phyloP scores from a whole-genome alignment of 2,888 invertebrate genomes.

The Torymus texanus region DNA sequence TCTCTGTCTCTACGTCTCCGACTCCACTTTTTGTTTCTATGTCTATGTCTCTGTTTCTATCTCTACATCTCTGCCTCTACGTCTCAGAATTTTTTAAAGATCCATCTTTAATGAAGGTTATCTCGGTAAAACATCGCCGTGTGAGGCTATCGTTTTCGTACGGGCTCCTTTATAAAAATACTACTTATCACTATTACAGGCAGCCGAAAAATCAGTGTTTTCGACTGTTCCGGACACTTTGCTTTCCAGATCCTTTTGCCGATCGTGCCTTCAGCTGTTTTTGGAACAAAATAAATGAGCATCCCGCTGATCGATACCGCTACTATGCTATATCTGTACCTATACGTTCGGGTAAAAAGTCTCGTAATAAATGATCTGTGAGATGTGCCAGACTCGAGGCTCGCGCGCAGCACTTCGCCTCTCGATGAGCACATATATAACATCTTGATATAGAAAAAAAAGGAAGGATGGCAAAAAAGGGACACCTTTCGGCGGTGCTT shows the following conservation, averaged over 20 bases:
- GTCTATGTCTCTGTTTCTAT: too few species aligned
- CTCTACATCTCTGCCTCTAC: too few species aligned
- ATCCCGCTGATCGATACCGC: slow-evolving; percentile 23
- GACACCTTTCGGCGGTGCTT: slow-evolving; percentile 1
- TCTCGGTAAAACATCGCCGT: background rate
- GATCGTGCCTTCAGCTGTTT: background rate
- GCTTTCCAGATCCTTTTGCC: background rate
- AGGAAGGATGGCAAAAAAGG: slow-evolving; percentile 11
- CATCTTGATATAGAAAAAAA: slow-evolving; percentile 9
- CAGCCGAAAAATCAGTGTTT: background rate
- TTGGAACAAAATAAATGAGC: slow-evolving; percentile 25
- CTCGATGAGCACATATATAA: background rate
- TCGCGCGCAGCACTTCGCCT: background rate
- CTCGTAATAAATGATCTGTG: slow-evolving; percentile 38
- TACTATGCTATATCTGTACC: background rate
- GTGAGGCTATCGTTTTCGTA: background rate
- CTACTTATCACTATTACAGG: slow-evolving; percentile 8
- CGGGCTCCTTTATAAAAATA: background rate
- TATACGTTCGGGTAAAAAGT: slow-evolving; percentile 18
- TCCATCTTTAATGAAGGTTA: background rate
- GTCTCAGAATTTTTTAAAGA: too few species aligned
- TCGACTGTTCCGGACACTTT: background rate
- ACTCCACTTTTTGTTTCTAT: too few species aligned
- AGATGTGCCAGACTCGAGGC: slow-evolving; percentile 1
- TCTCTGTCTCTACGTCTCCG: too few species aligned